A percentile compares a stretch with the other conserved stretches of the same genome.
Conservation (phyloP, 2,113 vertebrate species). For the Helogale parvula region DNA sequence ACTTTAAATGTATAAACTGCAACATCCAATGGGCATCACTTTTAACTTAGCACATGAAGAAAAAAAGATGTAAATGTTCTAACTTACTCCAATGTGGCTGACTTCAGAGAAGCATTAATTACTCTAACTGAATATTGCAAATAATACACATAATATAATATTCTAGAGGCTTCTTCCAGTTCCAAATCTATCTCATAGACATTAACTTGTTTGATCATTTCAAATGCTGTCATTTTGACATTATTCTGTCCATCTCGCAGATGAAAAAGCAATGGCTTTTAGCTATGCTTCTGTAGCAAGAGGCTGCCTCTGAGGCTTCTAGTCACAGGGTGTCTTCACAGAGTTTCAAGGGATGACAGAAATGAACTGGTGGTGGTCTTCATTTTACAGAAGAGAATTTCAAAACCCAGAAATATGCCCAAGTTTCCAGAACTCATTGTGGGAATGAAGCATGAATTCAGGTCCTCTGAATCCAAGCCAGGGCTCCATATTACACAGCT, state of each 20-base stretch:
- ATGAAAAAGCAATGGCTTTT: neutral
- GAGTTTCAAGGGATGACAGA: neutral
- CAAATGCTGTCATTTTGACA: neutral
- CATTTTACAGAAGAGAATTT: slow-evolving; percentile 3
- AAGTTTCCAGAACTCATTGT: neutral
- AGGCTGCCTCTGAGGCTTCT: neutral
- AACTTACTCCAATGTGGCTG: neutral
- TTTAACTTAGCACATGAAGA: neutral
- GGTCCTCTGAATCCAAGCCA: neutral
- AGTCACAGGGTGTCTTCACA: neutral
- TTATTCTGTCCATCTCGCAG: neutral
- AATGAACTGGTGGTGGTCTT: neutral
- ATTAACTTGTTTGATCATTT: neutral
- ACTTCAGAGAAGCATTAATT: neutral
- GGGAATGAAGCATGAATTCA: neutral
- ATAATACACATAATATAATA: neutral
- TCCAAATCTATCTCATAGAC: neutral
- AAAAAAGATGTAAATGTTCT: neutral
- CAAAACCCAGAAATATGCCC: neutral
- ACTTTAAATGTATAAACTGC: neutral
- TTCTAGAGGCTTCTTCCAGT: neutral
- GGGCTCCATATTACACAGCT: neutral
- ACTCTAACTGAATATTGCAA: neutral
- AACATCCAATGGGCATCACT: neutral
- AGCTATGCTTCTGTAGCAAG: neutral